Base-by-base conservation (phyloP, 2,888 invertebrate species). In the Odontothrips loti region DNA sequence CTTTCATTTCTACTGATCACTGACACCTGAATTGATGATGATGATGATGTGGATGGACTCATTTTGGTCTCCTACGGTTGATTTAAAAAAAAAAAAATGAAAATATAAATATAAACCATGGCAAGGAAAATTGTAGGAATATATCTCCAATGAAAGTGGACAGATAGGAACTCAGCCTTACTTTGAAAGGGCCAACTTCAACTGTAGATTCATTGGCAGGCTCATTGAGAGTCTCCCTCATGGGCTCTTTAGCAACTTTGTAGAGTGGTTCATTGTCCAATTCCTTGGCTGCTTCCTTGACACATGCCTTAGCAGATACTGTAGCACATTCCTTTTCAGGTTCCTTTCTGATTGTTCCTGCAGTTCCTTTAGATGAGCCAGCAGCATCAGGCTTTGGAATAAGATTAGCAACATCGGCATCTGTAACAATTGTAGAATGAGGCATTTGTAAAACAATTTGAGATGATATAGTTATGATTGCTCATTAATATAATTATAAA, bases 11-110 rank as follows among this genome's bases (percentile, higher is more conserved):
- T 75, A 9, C 68, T 75, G 23, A 75, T 75, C 1, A 75, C 68
- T 23, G 68, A 75, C 23, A 75, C 68, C 12, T 75, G 68, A 27
- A 75, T 75, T 23, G 68, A 75, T 27, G 68, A 75, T 58, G 58
- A 58, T 0, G 58, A 20, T 43, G 34, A 43, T 15, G 58, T 1
- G 27, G 68, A 75, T 75, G 27, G 58, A 6, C 17, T 27, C 1
- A 27, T 12, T 75, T 75, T 23, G 3, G 23, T 12, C 10, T 27
- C 68, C 68, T 75, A 27, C 11, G 17, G 58, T 11, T 51, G 20
- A 48, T 48, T 48, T 48, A 48, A 48, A 48, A 48, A 6, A 51
- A 51, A 51, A 51, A 6, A 51, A 51, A 58, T 20, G 11, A 58
- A 17, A 6, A 58, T 43, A 4, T 43, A 43, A 43, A 43, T 2